These are phyloP conservation scores for Polypedilum vanderplanki DNA, from an alignment of 1,140 invertebrate genomes.

Conservation along the genomic window DNA sequence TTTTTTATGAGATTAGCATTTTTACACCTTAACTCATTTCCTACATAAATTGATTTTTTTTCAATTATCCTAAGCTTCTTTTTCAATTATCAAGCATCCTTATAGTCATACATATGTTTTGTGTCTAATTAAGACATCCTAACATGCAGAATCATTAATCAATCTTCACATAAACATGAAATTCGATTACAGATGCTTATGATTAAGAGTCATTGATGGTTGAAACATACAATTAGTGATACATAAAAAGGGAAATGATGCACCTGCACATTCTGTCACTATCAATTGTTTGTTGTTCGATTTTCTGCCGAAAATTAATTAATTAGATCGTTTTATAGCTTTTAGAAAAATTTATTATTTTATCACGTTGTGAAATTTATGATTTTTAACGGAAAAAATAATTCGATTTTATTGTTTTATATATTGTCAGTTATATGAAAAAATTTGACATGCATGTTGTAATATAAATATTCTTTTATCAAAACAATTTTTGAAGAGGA, in stretches of 20 bases:
- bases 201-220: too few relatives aligned
- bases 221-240: not conserved
- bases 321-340: not conserved
- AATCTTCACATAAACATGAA: not conserved
- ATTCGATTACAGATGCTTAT: not conserved
- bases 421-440: too few relatives aligned
- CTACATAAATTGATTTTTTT: not conserved
- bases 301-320: not conserved
- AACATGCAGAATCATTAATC: slow-evolving; percentile 9
- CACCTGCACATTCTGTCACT: not conserved
- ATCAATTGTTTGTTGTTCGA: not conserved
- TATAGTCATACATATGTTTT: too few relatives aligned
- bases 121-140: not conserved
- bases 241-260: not conserved
- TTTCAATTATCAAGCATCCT: too few relatives aligned
- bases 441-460: too few relatives aligned
- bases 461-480: too few relatives aligned
- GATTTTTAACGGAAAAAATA: not conserved
- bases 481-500: too few relatives aligned
- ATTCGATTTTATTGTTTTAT: too few relatives aligned
- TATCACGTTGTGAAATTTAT: slow-evolving; percentile 12
- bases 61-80: not conserved
- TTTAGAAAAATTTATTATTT: not conserved
- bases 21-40: too few relatives aligned
- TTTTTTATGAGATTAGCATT: too few relatives aligned